Percentiles rank a stretch among this genome's conserved stretches.
Conservation (phyloP, 2,113 vertebrate species). For the Tamias sibiricus region DNA sequence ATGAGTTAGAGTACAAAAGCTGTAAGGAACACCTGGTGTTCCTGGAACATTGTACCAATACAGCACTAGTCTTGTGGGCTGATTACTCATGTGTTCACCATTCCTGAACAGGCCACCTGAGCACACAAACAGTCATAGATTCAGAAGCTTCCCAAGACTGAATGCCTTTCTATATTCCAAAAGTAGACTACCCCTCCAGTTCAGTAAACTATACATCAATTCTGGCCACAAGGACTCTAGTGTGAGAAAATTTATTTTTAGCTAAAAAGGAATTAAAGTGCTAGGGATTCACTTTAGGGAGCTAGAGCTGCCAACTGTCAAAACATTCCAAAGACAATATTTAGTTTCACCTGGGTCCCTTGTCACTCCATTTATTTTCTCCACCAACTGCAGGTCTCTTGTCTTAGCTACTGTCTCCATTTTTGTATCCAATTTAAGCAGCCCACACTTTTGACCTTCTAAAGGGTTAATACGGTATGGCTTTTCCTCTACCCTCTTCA, state of each 20-base stretch:
- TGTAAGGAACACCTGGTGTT: background rate
- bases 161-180: constrained; percentile 2
- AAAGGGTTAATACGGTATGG: background rate
- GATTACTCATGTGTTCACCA: constrained; percentile 31
- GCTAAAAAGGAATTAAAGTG: background rate
- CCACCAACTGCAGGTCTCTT: background rate
- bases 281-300: background rate
- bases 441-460: background rate
- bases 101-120: background rate
- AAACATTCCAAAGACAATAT: background rate
- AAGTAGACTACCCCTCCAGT: background rate
- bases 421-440: background rate
- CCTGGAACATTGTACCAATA: background rate
- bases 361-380: background rate
- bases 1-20: background rate
- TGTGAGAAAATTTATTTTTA: background rate
- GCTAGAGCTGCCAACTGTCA: background rate
- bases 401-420: background rate
- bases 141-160: background rate
- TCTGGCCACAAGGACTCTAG: background rate
- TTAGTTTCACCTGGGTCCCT: background rate
- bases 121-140: background rate
- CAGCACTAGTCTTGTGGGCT: background rate
- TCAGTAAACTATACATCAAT: background rate
- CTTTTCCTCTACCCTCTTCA: background rate